Evolutionary conservation across 2,888 invertebrate species (phyloP).

Genomic region (Caenorhabditis afra): DNA sequence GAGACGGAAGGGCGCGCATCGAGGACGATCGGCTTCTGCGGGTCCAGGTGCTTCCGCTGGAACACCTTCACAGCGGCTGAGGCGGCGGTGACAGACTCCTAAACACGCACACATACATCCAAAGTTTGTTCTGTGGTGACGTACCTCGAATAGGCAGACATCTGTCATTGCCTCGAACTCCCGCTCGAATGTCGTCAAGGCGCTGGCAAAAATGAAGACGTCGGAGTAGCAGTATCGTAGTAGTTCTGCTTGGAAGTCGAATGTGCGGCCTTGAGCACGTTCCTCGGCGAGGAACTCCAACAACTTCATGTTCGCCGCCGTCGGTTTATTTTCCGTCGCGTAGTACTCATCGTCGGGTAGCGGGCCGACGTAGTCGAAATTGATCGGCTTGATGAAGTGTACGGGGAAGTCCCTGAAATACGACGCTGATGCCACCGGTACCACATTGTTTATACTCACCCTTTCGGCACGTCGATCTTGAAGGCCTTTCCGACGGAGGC

Average conservation of each 20-base stretch:
- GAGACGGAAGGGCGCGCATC: slow-evolving; percentile 4
- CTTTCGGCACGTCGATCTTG: neutral
- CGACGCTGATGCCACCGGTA: too few relatives aligned
- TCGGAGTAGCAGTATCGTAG: neutral
- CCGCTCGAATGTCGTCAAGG: neutral
- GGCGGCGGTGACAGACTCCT: slow-evolving; percentile 15
- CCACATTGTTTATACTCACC: neutral
- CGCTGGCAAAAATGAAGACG: neutral
- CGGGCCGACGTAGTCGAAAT: neutral
- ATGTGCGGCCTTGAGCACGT: neutral
- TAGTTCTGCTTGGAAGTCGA: neutral
- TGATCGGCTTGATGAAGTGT: neutral
- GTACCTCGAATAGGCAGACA: neutral
- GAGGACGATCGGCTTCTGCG: neutral
- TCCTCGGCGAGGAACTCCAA: neutral
- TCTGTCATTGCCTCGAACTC: neutral
- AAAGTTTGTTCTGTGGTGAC: neutral
- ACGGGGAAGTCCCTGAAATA: neutral
- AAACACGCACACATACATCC: neutral
- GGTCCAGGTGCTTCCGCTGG: slow-evolving; percentile 1
- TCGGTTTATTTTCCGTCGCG: neutral
- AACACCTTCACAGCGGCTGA: slow-evolving; percentile 17
- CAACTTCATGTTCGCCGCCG: neutral
- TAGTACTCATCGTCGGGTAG: neutral
- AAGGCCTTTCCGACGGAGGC: neutral